Evolutionary conservation across 2,888 invertebrate genomes (phyloP).

Genomic region (Plebejus anna): DNA sequence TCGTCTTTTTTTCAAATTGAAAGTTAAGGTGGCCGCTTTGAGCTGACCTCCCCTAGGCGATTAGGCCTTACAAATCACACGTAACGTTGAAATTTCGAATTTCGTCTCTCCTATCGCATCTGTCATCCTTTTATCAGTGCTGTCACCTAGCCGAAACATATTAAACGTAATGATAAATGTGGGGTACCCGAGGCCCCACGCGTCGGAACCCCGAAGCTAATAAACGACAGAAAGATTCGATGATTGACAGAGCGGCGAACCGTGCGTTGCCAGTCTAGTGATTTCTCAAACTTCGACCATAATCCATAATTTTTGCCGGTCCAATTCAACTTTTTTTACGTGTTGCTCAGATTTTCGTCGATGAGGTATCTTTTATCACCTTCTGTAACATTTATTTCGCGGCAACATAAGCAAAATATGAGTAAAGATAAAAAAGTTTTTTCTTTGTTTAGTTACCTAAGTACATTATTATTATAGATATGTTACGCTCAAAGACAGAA

Average conservation of each 20-base stretch:
- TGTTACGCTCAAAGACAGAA: no score
- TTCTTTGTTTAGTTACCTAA: no score
- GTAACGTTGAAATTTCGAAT: slow-evolving; percentile 39
- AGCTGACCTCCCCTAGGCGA: no score
- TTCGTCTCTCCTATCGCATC: slow-evolving; percentile 49
- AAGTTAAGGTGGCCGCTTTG: no score
- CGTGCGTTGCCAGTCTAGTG: slow-evolving; percentile 44
- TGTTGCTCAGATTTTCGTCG: not conserved
- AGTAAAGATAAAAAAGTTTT: no score
- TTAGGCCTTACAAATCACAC: slow-evolving; percentile 38
- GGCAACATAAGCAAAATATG: not conserved
- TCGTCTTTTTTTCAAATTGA: no score
- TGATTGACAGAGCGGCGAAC: slow-evolving; percentile 62
- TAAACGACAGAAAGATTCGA: slow-evolving; percentile 59
- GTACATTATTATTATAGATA: no score
- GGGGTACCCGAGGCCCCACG: slow-evolving; percentile 52
- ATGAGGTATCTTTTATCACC: not conserved
- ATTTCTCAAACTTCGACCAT: slow-evolving; percentile 40
- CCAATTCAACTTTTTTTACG: slow-evolving; percentile 29
- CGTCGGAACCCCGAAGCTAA: slow-evolving; percentile 52
- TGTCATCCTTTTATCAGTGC: slow-evolving; percentile 37
- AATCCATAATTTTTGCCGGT: slow-evolving; percentile 35
- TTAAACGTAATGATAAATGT: slow-evolving; percentile 77
- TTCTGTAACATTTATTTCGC: not conserved
- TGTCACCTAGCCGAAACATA: slow-evolving; percentile 71